Evolutionary conservation across 1,140 invertebrate species (phyloP), one percentile per base, ranked within the genome.

Genomic region (Oncopodura yosiiana): DNA sequence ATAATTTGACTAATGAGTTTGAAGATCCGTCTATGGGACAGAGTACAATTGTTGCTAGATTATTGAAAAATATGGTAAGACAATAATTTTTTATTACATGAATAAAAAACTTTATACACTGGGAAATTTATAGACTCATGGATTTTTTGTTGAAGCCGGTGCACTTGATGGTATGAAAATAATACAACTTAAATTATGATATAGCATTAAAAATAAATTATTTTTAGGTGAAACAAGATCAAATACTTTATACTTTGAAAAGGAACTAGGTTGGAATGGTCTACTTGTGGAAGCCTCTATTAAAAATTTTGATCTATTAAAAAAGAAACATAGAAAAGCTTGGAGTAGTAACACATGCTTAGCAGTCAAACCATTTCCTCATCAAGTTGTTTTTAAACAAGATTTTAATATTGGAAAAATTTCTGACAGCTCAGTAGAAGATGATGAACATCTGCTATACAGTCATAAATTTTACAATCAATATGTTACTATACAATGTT

Each of bases 191-290:
- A 34, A 42, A 43, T 61, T 8, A 34, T 69, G 70, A n/a, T 69
- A 68, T 60, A 69, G 66, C 53, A 64, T 78, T 3, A 76, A 78
- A 63, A 75, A 75, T 24, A 68, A 68, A 30, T 76, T 75, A 55
- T 63, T 76, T 14, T 69, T 77, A 52, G 72, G 68, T 4, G 67
- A 69, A 60, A 65, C 57, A 5, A 29, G 60, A 3, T 69, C 69
- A 18, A 70, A 70, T 56, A 66, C 69, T 2, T 46, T 70, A 0
- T 62, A 53, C 24, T 30, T 78, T 24, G 75, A 77, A 55, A 61
- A 67, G 32, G 63, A 62, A 24, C 61, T 67, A 12, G 62, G 63
- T 41, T 77, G 75, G 75, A 70, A 62, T 4, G 75, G 75, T 23
- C 55, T 77, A n/a, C 63, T 77, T 0, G 71, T 78, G 14, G 77